phyloP scores from a whole-genome alignment of 2,113 vertebrate species.

The Cacatua alba region DNA sequence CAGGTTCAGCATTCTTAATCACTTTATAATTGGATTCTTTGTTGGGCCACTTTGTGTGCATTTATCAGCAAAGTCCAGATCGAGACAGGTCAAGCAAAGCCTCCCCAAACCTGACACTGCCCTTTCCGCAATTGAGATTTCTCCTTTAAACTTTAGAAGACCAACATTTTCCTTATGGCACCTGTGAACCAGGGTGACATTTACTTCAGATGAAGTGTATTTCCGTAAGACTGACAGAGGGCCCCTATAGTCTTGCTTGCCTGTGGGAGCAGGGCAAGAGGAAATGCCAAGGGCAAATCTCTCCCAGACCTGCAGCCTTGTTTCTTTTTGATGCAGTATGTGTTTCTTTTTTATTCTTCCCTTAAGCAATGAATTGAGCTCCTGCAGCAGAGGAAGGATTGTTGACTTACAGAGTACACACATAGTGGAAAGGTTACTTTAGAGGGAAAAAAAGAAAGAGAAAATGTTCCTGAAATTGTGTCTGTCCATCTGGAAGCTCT shows the following conservation, averaged over 20 bases:
- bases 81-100: conserved; percentile 40
- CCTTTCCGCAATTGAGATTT: conserved; percentile 33
- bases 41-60: background rate
- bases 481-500: background rate
- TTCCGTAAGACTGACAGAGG: conserved; percentile 38
- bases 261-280: conserved; percentile 24
- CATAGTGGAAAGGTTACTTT: conserved; percentile 32
- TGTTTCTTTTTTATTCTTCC: conserved; percentile 29
- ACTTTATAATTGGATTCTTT: conserved; percentile 35
- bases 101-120: background rate
- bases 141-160: conserved; percentile 31
- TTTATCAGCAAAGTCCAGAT: conserved; percentile 47
- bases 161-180: background rate
- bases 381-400: conserved; percentile 18
- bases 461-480: background rate
- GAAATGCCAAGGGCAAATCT: conserved; percentile 62
- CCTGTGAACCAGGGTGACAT: conserved; percentile 28
- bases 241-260: conserved; percentile 2
- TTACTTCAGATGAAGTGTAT: conserved; percentile 56
- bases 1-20: conserved; percentile 13
- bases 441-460: background rate
- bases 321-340: conserved; percentile 33
- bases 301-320: conserved; percentile 10
- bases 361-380: conserved; percentile 39
- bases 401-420: background rate